A percentile compares a stretch with the other conserved stretches of the same genome.
These are phyloP conservation scores for Poecilia wingei DNA, from an alignment of 2,797 vertebrate species.

Conservation along the genomic window DNA sequence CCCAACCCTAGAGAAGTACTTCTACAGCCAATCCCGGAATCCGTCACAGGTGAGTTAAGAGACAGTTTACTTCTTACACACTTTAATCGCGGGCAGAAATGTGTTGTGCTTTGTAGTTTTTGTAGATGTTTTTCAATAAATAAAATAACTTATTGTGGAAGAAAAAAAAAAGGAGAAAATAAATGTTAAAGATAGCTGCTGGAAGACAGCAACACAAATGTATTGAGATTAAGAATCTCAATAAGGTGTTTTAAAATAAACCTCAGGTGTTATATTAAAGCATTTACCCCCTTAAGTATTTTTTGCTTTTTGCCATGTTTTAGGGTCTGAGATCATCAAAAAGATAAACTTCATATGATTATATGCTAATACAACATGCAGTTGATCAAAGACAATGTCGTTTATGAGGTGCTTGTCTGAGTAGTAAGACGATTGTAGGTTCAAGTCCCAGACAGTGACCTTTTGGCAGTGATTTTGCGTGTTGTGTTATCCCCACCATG, in stretches of 20 bases:
- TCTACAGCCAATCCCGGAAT: constrained; percentile 51
- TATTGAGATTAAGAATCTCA: not conserved
- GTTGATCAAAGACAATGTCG: not conserved
- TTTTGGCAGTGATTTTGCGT: not conserved
- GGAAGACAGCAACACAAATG: not conserved
- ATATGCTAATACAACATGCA: not conserved
- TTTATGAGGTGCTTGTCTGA: not conserved
- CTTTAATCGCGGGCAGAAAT: not conserved
- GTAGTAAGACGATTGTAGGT: not conserved
- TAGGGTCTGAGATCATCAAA: not conserved
- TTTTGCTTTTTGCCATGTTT: not conserved
- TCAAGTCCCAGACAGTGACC: not conserved
- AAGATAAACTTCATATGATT: not conserved
- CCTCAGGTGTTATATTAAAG: not conserved
- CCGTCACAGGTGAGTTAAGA: constrained; percentile 64
- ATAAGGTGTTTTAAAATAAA: not conserved
- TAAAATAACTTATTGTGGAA: not conserved
- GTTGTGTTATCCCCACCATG: not conserved
- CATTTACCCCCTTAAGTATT: not conserved
- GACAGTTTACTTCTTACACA: not conserved
- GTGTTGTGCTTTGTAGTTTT: not conserved
- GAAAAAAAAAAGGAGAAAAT: not conserved
- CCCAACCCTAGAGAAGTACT: constrained; percentile 70
- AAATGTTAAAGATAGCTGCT: not conserved
- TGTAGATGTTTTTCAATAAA: not conserved